Percentiles rank a stretch among this genome's conserved stretches.
Conservation (phyloP, 2,888 invertebrate species). For the Nudaria mundana region DNA sequence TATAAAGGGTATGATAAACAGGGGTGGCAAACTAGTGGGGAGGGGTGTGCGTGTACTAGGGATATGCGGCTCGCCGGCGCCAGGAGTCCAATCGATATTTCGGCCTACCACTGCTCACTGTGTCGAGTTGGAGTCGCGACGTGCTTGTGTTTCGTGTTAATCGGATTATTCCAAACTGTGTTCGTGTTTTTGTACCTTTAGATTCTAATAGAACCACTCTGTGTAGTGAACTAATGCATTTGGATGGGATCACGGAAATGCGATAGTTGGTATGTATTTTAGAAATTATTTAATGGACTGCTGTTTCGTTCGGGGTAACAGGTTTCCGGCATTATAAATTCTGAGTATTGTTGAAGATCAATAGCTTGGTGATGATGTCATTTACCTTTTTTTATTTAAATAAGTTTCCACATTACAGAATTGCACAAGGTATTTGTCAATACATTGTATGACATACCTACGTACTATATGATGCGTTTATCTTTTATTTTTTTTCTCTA, state of each 20-base stretch:
- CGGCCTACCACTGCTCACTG: conserved; percentile 60
- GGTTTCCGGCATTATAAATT: conserved; percentile 41
- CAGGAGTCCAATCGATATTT: conserved; percentile 73
- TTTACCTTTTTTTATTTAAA: conserved; percentile 28
- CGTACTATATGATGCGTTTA: too few relatives aligned
- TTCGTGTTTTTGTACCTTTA: conserved; percentile 41
- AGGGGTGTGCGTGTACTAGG: conserved; percentile 74
- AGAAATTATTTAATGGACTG: conserved; percentile 16
- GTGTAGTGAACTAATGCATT: conserved; percentile 51
- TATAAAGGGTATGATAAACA: conserved; percentile 46
- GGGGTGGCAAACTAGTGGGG: conserved; percentile 56
- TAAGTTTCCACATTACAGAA: too few relatives aligned
- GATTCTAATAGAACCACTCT: conserved; percentile 34
- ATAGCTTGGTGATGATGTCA: conserved; percentile 61
- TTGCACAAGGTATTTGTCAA: too few relatives aligned
- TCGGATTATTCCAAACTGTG: conserved; percentile 29
- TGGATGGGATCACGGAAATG: conserved; percentile 59
- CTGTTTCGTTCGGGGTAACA: conserved; percentile 23
- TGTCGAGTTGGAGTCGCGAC: conserved; percentile 55
- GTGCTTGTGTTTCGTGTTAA: conserved; percentile 53
- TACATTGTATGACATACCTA: too few relatives aligned
- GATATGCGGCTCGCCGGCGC: conserved; percentile 77
- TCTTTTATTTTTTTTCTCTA: too few relatives aligned
- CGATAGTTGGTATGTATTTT: conserved; percentile 65
- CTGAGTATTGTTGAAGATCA: conserved; percentile 47